These are phyloP conservation scores for Sinocyclocheilus rhinocerous DNA, from an alignment of 2,113 vertebrate genomes.

Conservation along the genomic window DNA sequence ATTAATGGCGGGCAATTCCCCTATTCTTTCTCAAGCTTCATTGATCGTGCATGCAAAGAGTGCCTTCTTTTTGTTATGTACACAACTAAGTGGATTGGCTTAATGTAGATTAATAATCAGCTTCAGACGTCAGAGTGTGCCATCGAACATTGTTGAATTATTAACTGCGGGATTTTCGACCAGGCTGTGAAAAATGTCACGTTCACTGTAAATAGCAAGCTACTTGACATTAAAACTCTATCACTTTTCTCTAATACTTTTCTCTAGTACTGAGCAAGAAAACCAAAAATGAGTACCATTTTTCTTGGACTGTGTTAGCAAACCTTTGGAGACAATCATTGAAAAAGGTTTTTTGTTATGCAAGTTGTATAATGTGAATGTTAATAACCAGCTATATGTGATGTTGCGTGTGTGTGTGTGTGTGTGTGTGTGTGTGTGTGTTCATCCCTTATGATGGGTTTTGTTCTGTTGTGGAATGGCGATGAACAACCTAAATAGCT, in stretches of 20 bases:
- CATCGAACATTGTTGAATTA: constrained; percentile 37
- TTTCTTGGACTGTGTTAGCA: constrained; percentile 12
- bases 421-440: constrained; percentile 49
- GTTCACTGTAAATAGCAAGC: constrained; percentile 55
- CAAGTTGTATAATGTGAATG: constrained; percentile 60
- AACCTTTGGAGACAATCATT: constrained; percentile 64
- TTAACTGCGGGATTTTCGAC: constrained; percentile 12
- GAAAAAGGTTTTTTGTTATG: constrained; percentile 14
- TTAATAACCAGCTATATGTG: constrained; percentile 54
- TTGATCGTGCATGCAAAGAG: constrained; percentile 50
- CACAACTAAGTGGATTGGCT: constrained; percentile 29
- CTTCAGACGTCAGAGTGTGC: constrained; percentile 16
- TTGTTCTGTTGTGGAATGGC: constrained; percentile 19
- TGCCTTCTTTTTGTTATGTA: constrained; percentile 75
- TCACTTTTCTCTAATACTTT: constrained; percentile 1
- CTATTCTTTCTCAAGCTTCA: not conserved
- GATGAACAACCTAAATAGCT: constrained; percentile 10
- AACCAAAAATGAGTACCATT: not conserved
- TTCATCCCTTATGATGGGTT: constrained; percentile 45
- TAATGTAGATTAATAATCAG: constrained; percentile 42
- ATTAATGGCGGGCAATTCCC: constrained; percentile 72
- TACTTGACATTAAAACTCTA: constrained; percentile 13
- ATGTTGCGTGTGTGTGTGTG: constrained; percentile 41
- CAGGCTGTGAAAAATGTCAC: constrained; percentile 57
- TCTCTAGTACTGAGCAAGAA: not conserved